Evolutionary conservation across 2,888 invertebrate species (phyloP), one percentile per base, ranked within the genome.

Genomic region (Pterobdella sp.): DNA sequence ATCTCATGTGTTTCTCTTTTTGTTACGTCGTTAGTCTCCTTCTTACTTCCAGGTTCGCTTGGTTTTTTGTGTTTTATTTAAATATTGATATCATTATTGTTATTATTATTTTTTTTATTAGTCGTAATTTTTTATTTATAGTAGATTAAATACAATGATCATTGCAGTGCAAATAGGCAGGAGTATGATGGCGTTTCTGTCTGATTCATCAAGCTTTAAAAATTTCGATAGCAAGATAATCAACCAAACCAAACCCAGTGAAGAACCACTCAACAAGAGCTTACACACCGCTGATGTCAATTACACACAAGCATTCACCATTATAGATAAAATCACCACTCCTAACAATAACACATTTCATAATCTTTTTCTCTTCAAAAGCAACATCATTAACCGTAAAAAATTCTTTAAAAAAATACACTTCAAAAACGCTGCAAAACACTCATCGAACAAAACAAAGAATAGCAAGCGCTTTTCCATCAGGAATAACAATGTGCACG

Each of bases 1-100:
- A 86, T 90, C 37, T 91, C 96, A 79, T 92, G 93, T 79, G 82
- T 90, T 1, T 94, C 94, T 0, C 86, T 95, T 72, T 90, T 94
- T 0, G 82, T 90, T 60, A 90, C 90, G 60, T 94, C 94, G 80
- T 87, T 94, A 0, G 84, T 92, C 31, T 91, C 92, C 60, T 87
- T 93, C 81, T 90, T 94, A 1, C 87, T 95, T 65, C 96, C 97
- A 22, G 86, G 86, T 86, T 79, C 78, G 73, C 42, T 49, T 7
- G 31, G n/a, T n/a, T n/a, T n/a, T 18, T 34, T 32, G 1, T 64
- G 14, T 31, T n/a, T 29, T 66, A 34, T 22, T 68, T 42, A 36
- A 14, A 32, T 35, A 37, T 67, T 14, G 7, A 7, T 14, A 34
- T 18, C 7, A 42, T 42, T 7, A 42, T 42, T 42, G 22, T 42